Base-by-base conservation (phyloP, 2,888 invertebrate genomes). In the Congeria kusceri region DNA sequence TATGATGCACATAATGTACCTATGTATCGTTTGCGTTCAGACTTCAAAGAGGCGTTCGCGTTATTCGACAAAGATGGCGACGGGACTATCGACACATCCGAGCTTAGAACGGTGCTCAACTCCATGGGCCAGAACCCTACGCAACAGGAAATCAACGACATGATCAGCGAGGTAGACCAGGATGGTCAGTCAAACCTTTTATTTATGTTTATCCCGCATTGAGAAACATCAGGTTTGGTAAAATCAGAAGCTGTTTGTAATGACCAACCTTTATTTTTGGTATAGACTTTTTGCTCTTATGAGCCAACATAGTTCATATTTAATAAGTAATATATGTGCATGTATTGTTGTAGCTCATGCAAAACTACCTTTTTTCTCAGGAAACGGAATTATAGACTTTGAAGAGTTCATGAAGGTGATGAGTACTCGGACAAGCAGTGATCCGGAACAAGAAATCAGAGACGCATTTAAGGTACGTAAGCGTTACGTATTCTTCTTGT, bases 391-490 rank as follows among this genome's bases (percentile, higher is more conserved):
- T 53, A 53, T 53, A 15, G 53, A 53, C 20, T 53, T 53, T 53
- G 53, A 53, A 53, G 53, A 53, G 53, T 53, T 53, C 25, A 53
- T 53, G 53, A 53, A 53, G 53, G 9, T 53, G 53, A 53, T 53
- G 53, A 53, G 25, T 20, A 25, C 20, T 3, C 53, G 53, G 23
- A 1, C 53, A 20, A 25, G 20, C 23, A 1, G 13, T 53, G 53
- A 53, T 25, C 53, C 20, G 7, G 53, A 53, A 25, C 23, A 53
- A 25, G 53, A 53, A 9, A 53, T 53, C 23, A 53, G 25, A 25
- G 53, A 53, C 20, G 53, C 53, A 2, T 53, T 53, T 25, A 53
- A 53, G 53, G 53, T 53, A 20, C 1, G 53, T 9, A 11, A 39
- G 15, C 39, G 13, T 39, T 39, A 11, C 3, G n/a, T n/a, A n/a